Percentiles rank a stretch among this genome's conserved stretches.
phyloP scores from a whole-genome alignment of 2,888 invertebrate species.

The Hyalella azteca region DNA sequence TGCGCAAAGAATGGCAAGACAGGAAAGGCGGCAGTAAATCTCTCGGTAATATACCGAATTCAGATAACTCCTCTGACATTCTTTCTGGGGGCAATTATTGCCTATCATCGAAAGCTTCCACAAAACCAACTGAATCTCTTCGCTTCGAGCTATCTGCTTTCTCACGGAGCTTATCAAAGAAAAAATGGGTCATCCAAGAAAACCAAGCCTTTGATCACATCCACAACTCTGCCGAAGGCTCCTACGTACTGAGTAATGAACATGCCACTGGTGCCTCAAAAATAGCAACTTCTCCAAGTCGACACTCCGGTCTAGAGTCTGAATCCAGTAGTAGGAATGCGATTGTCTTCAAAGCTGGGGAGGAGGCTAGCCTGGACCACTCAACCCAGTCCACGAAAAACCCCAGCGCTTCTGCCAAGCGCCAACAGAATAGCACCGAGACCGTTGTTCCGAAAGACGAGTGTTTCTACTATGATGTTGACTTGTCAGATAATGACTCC shows the following conservation, averaged over 20 bases:
- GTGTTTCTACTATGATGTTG: conserved; percentile 11
- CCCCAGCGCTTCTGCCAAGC: not conserved
- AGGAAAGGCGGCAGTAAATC: conserved; percentile 36
- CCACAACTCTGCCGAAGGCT: not conserved
- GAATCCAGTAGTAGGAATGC: not conserved
- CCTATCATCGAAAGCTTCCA: not conserved
- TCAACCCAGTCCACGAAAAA: not conserved
- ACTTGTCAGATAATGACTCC: conserved; percentile 30
- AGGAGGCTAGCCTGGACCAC: not conserved
- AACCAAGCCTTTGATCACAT: not conserved
- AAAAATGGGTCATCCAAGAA: conserved; percentile 25
- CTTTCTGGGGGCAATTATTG: not conserved
- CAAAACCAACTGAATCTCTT: conserved; percentile 1
- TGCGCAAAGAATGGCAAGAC: conserved; percentile 55
- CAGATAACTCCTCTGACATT: not conserved
- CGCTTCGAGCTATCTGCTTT: conserved; percentile 19
- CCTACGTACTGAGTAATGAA: not conserved
- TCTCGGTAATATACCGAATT: conserved; percentile 46
- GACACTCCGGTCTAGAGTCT: not conserved
- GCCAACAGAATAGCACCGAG: not conserved
- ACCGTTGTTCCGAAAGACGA: not conserved
- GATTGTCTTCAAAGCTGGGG: not conserved
- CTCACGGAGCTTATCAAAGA: conserved; percentile 18
- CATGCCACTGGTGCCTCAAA: not conserved
- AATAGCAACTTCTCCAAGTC: not conserved